phyloP scores from a whole-genome alignment of 2,113 vertebrate species.

The Planiliza haematocheilus region DNA sequence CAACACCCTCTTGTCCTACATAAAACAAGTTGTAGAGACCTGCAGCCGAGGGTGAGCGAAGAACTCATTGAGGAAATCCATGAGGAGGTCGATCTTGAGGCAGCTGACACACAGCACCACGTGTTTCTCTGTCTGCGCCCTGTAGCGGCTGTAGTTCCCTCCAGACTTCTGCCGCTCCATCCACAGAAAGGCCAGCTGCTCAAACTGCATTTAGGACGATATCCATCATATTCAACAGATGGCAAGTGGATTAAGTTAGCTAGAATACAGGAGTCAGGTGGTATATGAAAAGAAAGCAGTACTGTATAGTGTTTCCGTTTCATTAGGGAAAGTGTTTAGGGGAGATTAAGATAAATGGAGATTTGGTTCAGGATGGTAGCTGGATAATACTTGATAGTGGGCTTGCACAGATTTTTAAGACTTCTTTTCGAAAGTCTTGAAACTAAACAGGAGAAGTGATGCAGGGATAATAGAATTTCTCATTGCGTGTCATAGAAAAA shows the following conservation, averaged over 20 bases:
- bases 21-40: constrained; percentile 68
- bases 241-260: constrained; percentile 70
- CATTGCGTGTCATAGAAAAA: neutral
- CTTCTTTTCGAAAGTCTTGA: neutral
- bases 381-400: constrained; percentile 27
- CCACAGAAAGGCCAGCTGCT: constrained; percentile 88
- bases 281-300: constrained; percentile 37
- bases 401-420: neutral
- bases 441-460: neutral
- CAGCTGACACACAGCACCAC: constrained; percentile 88
- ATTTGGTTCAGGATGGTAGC: constrained; percentile 16
- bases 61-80: constrained; percentile 89
- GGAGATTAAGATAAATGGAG: constrained; percentile 42
- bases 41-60: constrained; percentile 86
- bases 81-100: constrained; percentile 87
- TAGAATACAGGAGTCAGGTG: constrained; percentile 53
- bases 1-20: constrained; percentile 30
- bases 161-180: constrained; percentile 89
- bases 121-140: constrained; percentile 87
- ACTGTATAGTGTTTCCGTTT: constrained; percentile 47
- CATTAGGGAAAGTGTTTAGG: constrained; percentile 60
- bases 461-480: neutral
- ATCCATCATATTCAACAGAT: constrained; percentile 66
- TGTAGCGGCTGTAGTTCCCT: constrained; percentile 88
- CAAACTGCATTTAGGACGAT: constrained; percentile 77